These are phyloP conservation scores for Megalopta genalis DNA, from an alignment of 1,140 invertebrate genomes.

Conservation along the genomic window DNA sequence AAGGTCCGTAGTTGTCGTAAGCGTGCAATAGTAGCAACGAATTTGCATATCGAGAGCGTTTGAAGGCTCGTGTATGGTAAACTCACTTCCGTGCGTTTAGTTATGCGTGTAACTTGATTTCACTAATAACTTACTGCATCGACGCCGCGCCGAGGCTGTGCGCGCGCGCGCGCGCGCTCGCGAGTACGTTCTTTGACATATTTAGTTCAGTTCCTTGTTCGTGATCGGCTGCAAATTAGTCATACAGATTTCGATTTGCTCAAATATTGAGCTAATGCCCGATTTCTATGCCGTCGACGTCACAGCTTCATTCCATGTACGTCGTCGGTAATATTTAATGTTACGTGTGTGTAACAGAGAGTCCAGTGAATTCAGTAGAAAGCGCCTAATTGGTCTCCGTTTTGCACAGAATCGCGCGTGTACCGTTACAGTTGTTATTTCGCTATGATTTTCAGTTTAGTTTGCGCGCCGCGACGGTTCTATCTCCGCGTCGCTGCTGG, in stretches of 20 bases:
- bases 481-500: too few relatives aligned
- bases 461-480: too few relatives aligned
- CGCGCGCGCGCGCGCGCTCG: background rate
- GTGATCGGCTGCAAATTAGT: slow-evolving; percentile 15
- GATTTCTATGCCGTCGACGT: background rate
- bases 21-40: slow-evolving; percentile 19
- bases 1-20: background rate
- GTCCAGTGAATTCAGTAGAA: background rate
- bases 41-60: slow-evolving; percentile 32
- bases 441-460: too few relatives aligned
- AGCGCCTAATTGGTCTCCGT: background rate
- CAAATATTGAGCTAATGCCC: background rate
- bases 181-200: background rate
- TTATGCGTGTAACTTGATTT: slow-evolving; percentile 30
- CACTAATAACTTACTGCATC: slow-evolving; percentile 35
- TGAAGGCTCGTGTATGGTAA: slow-evolving; percentile 36
- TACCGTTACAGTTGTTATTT: too few relatives aligned
- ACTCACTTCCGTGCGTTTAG: slow-evolving; percentile 37
- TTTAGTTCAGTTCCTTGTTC: slow-evolving; percentile 11
- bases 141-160: background rate
- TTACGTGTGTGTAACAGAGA: too few relatives aligned
- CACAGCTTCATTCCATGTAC: too few relatives aligned
- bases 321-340: too few relatives aligned
- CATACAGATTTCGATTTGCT: background rate
- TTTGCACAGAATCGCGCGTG: background rate